These are phyloP conservation scores for Drosophila merina DNA, from an alignment of 2,888 invertebrate genomes.

Conservation along the genomic window DNA sequence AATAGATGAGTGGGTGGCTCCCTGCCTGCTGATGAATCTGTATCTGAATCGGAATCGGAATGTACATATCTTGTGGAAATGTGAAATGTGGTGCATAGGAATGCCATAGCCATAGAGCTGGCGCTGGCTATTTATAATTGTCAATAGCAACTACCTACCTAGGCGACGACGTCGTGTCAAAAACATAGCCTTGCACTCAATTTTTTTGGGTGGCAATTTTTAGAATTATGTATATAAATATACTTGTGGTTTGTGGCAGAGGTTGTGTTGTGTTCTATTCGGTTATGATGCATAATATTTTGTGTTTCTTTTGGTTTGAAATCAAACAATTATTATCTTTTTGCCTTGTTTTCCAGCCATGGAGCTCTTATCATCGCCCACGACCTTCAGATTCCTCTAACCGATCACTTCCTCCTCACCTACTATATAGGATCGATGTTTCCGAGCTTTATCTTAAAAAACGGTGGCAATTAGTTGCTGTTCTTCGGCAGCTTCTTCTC, in stretches of 20 bases:
- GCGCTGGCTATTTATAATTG: conserved; percentile 70
- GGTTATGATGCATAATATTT: conserved; percentile 14
- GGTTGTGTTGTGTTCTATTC: neutral
- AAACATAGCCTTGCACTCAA: conserved; percentile 73
- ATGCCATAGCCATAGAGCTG: conserved; percentile 12
- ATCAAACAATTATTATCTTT: conserved; percentile 11
- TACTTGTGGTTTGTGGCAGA: conserved; percentile 7
- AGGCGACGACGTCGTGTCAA: conserved; percentile 63
- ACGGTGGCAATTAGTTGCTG: conserved; percentile 63
- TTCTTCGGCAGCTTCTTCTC: conserved; percentile 21
- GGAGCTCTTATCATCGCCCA: neutral
- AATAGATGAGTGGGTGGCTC: conserved; percentile 20
- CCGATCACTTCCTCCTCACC: conserved; percentile 3
- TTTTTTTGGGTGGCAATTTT: conserved; percentile 60
- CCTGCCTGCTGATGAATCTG: conserved; percentile 1
- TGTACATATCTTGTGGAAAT: conserved; percentile 34
- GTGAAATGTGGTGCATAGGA: conserved; percentile 47
- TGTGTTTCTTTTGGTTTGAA: neutral
- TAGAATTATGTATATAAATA: conserved; percentile 61
- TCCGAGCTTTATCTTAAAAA: conserved; percentile 42
- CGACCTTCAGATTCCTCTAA: conserved; percentile 29
- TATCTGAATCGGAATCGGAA: conserved; percentile 14
- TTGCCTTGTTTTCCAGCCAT: neutral
- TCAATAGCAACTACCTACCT: conserved; percentile 58
- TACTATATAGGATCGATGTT: conserved; percentile 25